phyloP scores from a whole-genome alignment of 2,888 invertebrate species.

The Octonoba sinensis region DNA sequence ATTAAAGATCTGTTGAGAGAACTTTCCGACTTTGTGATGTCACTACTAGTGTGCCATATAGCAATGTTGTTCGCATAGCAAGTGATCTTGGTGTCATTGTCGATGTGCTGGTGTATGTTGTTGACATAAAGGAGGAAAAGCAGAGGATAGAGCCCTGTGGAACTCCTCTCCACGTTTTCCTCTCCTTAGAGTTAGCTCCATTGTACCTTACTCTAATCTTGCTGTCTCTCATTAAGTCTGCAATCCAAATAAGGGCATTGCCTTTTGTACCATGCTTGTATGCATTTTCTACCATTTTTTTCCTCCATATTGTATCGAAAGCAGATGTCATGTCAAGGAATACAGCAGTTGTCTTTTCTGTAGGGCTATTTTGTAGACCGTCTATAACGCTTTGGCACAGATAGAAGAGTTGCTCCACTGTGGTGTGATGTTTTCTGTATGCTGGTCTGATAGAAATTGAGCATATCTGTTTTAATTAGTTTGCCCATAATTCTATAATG shows the following conservation, averaged over 20 bases:
- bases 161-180: background rate
- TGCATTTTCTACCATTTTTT: background rate
- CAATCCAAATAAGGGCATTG: background rate
- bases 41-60: too few relatives aligned
- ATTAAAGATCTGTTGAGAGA: too few relatives aligned
- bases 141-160: too few relatives aligned
- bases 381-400: slow-evolving; percentile 1
- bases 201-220: background rate
- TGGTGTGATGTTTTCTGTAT: slow-evolving; percentile 3
- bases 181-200: background rate
- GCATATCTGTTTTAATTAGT: background rate
- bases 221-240: background rate
- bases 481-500: background rate
- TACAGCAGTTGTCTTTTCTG: slow-evolving; percentile 1
- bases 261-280: background rate
- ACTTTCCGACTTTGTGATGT: too few relatives aligned
- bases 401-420: slow-evolving; percentile 15
- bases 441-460: slow-evolving; percentile 5
- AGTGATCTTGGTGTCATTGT: too few relatives aligned
- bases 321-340: slow-evolving; percentile 1
- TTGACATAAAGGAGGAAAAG: too few relatives aligned
- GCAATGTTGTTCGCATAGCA: too few relatives aligned
- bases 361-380: background rate
- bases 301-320: background rate
- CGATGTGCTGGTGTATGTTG: too few relatives aligned